Percentiles rank a stretch among this genome's conserved stretches.
phyloP scores from a whole-genome alignment of 1,140 invertebrate genomes.

The Zaprionus taronus region DNA sequence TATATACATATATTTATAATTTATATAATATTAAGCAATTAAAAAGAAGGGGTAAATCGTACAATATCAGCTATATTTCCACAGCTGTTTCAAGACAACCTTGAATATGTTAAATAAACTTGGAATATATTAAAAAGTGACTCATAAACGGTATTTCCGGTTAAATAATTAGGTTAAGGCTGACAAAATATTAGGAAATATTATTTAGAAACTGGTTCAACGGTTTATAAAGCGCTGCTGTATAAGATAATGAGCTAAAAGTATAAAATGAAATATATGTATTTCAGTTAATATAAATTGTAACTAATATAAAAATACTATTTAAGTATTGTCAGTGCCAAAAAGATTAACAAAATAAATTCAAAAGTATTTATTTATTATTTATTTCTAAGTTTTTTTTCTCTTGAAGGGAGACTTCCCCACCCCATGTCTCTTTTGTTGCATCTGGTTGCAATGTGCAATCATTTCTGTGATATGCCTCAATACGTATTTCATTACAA shows the following conservation, averaged over 20 bases:
- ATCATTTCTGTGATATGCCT: conserved; percentile 21
- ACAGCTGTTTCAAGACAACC: background rate
- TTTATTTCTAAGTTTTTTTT: background rate
- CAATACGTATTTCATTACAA: conserved; percentile 42
- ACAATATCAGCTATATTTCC: background rate
- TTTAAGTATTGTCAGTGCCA: too few relatives aligned
- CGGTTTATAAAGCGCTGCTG: background rate
- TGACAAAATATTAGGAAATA: background rate
- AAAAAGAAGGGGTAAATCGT: too few relatives aligned
- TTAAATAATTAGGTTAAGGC: background rate
- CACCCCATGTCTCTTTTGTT: background rate
- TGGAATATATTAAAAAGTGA: background rate
- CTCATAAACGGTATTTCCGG: background rate
- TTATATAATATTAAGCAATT: too few relatives aligned
- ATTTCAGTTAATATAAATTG: background rate
- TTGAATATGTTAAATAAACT: background rate
- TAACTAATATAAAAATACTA: background rate
- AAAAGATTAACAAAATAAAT: too few relatives aligned
- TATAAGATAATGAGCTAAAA: background rate
- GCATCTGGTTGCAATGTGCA: conserved; percentile 29
- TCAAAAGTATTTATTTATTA: too few relatives aligned
- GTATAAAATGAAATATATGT: too few relatives aligned
- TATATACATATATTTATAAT: too few relatives aligned
- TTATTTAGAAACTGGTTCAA: background rate
- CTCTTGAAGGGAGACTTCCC: background rate